Base-by-base conservation (phyloP, 2,113 vertebrate genomes). In the Hypocryptadius cinnamomeus region DNA sequence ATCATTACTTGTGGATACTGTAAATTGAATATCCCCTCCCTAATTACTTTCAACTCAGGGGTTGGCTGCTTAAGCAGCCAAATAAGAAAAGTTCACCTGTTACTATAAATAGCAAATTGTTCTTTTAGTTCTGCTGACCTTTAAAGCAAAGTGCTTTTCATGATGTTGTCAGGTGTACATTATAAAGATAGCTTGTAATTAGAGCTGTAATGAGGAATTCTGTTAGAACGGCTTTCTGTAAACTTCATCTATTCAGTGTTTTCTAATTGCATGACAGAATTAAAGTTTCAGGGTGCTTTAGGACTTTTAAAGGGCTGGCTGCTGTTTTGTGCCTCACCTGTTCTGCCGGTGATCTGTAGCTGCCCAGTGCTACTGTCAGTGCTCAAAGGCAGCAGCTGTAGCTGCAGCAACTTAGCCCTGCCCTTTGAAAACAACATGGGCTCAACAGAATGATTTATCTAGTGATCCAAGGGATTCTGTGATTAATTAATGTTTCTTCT, bases 1-100 rank as follows among this genome's bases (percentile, higher is more conserved):
- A 98, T 98, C 98, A 97, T 98, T 98, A 98, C 98, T 98, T 96
- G 97, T 96, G 97, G 97, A 98, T 98, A 98, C 98, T 98, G 98
- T 98, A 98, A 98, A 98, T 98, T 98, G 98, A 98, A 98, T 98
- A 98, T 98, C 97, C 96, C 95, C 96, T 97, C 92, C 97, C 98
- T 98, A 97, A 98, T 98, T 98, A 97, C 98, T 97, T 98, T 98
- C 97, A 97, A 97, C 97, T 98, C 95, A 79, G 96, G 97, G 97
- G 97, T 91, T 98, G 98, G 96, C 95, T 97, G 97, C 96, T 97
- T 97, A 97, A 97, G 97, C 97, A 96, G 96, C 96, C 97, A 97
- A 97, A 98, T 97, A 97, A 95, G 96, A 97, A 97, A 97, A 98
- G 98, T 97, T 98, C 96, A 96, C 89, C 79, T 94, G 97, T 97